phyloP scores from a whole-genome alignment of 2,888 invertebrate species.

The Aleiodes leptofemur region DNA sequence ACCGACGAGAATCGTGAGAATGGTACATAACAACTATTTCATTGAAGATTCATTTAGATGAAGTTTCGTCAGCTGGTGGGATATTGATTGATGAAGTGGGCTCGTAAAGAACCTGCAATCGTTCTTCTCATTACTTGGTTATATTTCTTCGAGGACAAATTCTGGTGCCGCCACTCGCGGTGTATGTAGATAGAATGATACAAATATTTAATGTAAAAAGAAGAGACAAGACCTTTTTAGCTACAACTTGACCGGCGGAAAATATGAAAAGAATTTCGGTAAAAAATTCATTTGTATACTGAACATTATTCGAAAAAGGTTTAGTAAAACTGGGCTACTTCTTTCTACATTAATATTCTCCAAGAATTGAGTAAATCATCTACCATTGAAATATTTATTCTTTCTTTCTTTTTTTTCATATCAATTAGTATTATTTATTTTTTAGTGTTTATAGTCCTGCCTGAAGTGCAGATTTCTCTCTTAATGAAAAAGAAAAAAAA shows the following conservation, averaged over 20 bases:
- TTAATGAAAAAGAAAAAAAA: constrained; percentile 12
- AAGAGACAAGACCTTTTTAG: constrained; percentile 38
- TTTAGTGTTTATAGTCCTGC: background rate
- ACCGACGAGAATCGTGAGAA: background rate
- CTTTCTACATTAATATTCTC: constrained; percentile 16
- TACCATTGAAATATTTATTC: constrained; percentile 5
- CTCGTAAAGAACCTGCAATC: background rate
- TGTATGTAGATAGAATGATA: constrained; percentile 70
- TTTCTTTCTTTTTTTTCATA: constrained; percentile 31
- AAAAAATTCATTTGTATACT: constrained; percentile 40
- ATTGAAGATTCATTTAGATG: background rate
- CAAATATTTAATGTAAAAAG: constrained; percentile 55
- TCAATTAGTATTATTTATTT: constrained; percentile 14
- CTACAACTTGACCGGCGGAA: constrained; percentile 38
- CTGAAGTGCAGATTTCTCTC: background rate
- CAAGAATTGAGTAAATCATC: constrained; percentile 8
- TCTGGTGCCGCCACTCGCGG: constrained; percentile 49
- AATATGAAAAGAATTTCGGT: constrained; percentile 37
- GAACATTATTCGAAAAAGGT: constrained; percentile 33
- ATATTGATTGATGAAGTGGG: background rate
- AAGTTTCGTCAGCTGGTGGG: background rate
- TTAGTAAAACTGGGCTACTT: constrained; percentile 42
- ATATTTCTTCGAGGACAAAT: constrained; percentile 3
- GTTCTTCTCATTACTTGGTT: constrained; percentile 3
- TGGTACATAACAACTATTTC: background rate